Evolutionary conservation across 2,888 invertebrate species (phyloP).

Genomic region (Drosophila mimetica): DNA sequence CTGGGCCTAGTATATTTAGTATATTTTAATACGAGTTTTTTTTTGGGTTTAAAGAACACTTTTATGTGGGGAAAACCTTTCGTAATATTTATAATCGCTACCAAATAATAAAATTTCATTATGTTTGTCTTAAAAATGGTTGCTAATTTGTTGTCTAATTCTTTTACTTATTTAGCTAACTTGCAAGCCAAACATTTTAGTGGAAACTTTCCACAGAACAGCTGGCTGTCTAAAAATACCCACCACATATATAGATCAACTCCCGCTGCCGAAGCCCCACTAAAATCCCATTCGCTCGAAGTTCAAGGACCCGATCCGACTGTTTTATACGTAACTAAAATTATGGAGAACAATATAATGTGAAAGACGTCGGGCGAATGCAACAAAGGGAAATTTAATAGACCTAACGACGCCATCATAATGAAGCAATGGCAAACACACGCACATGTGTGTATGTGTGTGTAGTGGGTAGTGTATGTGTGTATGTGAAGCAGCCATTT

Average conservation of each 20-base stretch:
- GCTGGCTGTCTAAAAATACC: not conserved
- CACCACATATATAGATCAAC: not conserved
- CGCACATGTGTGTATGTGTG: slow-evolving; percentile 2
- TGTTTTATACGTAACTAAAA: slow-evolving; percentile 52
- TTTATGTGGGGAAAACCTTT: too few species aligned
- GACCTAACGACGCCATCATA: slow-evolving; percentile 64
- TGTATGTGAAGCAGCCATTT: slow-evolving; percentile 53
- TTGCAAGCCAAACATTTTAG: not conserved
- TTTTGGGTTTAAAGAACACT: too few species aligned
- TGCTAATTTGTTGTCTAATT: too few species aligned
- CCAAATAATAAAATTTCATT: too few species aligned
- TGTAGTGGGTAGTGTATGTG: slow-evolving; percentile 16
- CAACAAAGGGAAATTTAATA: slow-evolving; percentile 48
- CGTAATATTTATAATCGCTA: too few species aligned
- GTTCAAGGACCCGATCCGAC: slow-evolving; percentile 61
- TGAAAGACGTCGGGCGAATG: slow-evolving; percentile 4
- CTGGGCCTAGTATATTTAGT: too few species aligned
- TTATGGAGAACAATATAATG: slow-evolving; percentile 12
- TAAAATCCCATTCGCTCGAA: slow-evolving; percentile 26
- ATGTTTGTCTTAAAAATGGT: too few species aligned
- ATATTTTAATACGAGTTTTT: too few species aligned
- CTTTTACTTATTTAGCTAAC: too few species aligned
- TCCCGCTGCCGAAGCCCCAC: not conserved
- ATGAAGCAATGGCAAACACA: slow-evolving; percentile 66
- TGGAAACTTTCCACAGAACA: not conserved